phyloP scores from a whole-genome alignment of 1,140 invertebrate species.

The Aphelinus atriplicis region DNA sequence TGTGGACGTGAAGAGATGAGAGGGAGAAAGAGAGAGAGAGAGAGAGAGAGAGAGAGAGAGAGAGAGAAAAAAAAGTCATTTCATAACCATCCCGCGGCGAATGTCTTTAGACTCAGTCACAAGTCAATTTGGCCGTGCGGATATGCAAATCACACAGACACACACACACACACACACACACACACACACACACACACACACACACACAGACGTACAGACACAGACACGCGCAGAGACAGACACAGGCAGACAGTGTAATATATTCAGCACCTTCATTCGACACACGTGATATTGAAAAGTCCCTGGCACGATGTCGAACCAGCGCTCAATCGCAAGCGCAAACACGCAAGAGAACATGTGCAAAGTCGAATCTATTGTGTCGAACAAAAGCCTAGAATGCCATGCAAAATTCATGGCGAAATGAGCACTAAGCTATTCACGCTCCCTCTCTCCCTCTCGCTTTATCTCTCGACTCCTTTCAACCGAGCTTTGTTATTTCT shows the following conservation, averaged over 20 bases:
- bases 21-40: neutral
- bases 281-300: slow-evolving; percentile 24
- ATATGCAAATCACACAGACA: slow-evolving; percentile 49
- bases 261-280: slow-evolving; percentile 44
- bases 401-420: slow-evolving; percentile 17
- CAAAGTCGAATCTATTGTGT: slow-evolving; percentile 3
- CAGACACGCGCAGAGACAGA: too few species aligned
- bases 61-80: slow-evolving; percentile 38
- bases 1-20: neutral
- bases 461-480: neutral
- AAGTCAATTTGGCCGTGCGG: slow-evolving; percentile 50
- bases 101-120: slow-evolving; percentile 36
- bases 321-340: slow-evolving; percentile 9
- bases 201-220: too few species aligned
- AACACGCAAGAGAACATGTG: slow-evolving; percentile 11
- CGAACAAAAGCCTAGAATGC: slow-evolving; percentile 11
- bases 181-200: too few species aligned
- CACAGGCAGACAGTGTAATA: slow-evolving; percentile 47
- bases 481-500: neutral
- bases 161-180: too few species aligned
- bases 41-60: slow-evolving; percentile 3
- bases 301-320: neutral
- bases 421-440: neutral
- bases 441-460: neutral
- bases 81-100: slow-evolving; percentile 45